Conservation (phyloP, 1,140 invertebrate genomes). For the Mizuhopecten yessoensis region DNA sequence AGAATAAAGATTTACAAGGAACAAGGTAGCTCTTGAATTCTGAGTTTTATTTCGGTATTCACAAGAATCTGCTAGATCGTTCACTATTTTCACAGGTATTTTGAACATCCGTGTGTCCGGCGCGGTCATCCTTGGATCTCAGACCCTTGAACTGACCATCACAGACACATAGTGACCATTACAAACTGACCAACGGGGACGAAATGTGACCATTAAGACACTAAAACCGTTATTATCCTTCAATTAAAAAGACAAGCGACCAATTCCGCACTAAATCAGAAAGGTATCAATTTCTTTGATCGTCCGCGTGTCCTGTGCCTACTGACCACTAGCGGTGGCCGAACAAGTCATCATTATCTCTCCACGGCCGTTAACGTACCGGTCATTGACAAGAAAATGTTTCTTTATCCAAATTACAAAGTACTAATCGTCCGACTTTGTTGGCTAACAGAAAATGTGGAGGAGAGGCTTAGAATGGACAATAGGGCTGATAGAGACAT, state of each 20-base stretch:
- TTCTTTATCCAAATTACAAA: conserved; percentile 35
- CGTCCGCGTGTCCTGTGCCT: conserved; percentile 16
- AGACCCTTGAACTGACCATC: conserved; percentile 12
- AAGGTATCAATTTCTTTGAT: conserved; percentile 39
- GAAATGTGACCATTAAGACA: conserved; percentile 34
- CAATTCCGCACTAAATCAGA: conserved; percentile 27
- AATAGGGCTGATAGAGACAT: not conserved
- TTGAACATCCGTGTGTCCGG: not conserved
- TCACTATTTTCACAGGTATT: conserved; percentile 28
- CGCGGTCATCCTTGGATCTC: conserved; percentile 21
- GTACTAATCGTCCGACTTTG: conserved; percentile 27
- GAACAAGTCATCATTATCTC: conserved; percentile 17
- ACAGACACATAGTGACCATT: not conserved
- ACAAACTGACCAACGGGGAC: conserved; percentile 13
- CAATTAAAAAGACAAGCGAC: conserved; percentile 25
- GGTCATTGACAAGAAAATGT: conserved; percentile 6
- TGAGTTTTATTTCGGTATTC: not conserved
- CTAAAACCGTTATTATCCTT: conserved; percentile 35
- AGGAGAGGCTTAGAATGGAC: not conserved
- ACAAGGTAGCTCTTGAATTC: not conserved
- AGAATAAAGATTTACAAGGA: not conserved
- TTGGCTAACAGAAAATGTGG: not conserved
- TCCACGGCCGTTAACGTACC: conserved; percentile 26
- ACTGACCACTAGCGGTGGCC: not conserved
- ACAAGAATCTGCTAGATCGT: not conserved